Evolutionary conservation across 1,140 invertebrate species (phyloP), one percentile per base, ranked within the genome.

Genomic region (Drosophila ohnishii): DNA sequence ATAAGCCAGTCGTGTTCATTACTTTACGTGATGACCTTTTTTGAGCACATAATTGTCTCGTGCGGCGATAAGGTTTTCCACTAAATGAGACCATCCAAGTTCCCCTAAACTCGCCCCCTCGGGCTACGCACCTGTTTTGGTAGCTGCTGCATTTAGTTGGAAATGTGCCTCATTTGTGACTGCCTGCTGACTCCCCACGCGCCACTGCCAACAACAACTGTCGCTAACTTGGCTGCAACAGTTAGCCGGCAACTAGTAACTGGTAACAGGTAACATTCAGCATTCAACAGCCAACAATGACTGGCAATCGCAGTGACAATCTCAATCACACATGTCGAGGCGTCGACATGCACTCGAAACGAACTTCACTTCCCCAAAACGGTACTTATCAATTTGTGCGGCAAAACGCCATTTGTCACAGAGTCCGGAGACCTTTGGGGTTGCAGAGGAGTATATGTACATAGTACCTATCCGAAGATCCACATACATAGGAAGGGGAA

Each of bases 301-400:
- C 81, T 84, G 75, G 77, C 76, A 80, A 80, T 67, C 78, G 60
- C 55, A 28, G 34, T 57, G 19, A 75, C 59, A 67, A 75, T 74
- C 73, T 45, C 63, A 62, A 55, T 57, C 34, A 73, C 47, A 80
- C 63, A 69, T 37, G 55, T n/a, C 63, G 61, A 66, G 71, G 75
- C 75, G 80, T 64, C 60, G 79, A 78, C 80, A 73, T 75, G 34
- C 61, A 75, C 53, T 75, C 71, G 70, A 76, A 78, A 63, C 71
- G 70, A 76, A 78, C 66, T 63, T 62, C 57, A 78, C 60, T 72
- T 58, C 44, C 61, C 71, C 47, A 75, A 81, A 83, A 85, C 83
- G 82, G 82, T 76, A 87, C 83, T 82, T 87, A 85, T 85, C 78
- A 85, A 85, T 85, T 85, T 81, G 70, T 82, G 77, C 69, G 70